Evolutionary conservation across 2,888 invertebrate genomes (phyloP).

Genomic region (Drepana falcataria): DNA sequence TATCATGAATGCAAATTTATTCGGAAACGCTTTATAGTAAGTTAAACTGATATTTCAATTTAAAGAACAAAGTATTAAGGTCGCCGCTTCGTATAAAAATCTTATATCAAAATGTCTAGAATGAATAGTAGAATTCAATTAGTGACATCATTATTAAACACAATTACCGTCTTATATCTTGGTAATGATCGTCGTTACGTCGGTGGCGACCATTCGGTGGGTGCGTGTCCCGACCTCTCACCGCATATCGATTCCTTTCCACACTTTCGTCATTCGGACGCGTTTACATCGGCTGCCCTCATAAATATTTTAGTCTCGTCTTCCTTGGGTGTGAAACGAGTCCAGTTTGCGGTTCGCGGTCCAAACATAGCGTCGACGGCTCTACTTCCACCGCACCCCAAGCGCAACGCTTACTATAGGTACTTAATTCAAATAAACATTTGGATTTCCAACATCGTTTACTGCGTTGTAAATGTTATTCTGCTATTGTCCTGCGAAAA

Average conservation of each 20-base stretch:
- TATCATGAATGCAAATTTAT: too few relatives aligned
- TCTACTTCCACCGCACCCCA: constrained; percentile 18
- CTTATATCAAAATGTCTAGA: too few relatives aligned
- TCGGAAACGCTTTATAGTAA: too few relatives aligned
- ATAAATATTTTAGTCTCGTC: constrained; percentile 38
- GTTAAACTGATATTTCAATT: too few relatives aligned
- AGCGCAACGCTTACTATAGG: constrained; percentile 22
- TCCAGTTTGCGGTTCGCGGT: constrained; percentile 35
- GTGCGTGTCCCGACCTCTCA: constrained; percentile 10
- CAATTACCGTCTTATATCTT: background rate
- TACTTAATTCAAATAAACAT: constrained; percentile 46
- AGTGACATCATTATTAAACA: constrained; percentile 2
- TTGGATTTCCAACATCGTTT: constrained; percentile 46
- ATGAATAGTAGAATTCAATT: constrained; percentile 4
- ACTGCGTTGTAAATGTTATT: constrained; percentile 41
- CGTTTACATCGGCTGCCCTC: constrained; percentile 21
- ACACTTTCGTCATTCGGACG: constrained; percentile 15
- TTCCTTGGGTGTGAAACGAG: constrained; percentile 25
- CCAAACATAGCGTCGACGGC: constrained; percentile 26
- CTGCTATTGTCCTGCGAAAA: constrained; percentile 22
- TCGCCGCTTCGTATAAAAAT: too few relatives aligned
- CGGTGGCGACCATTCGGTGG: background rate
- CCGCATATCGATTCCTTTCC: constrained; percentile 16
- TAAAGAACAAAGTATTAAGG: too few relatives aligned
- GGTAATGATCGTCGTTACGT: constrained; percentile 4